phyloP scores from a whole-genome alignment of 2,888 invertebrate genomes.

The Gymnosoma rotundatum region DNA sequence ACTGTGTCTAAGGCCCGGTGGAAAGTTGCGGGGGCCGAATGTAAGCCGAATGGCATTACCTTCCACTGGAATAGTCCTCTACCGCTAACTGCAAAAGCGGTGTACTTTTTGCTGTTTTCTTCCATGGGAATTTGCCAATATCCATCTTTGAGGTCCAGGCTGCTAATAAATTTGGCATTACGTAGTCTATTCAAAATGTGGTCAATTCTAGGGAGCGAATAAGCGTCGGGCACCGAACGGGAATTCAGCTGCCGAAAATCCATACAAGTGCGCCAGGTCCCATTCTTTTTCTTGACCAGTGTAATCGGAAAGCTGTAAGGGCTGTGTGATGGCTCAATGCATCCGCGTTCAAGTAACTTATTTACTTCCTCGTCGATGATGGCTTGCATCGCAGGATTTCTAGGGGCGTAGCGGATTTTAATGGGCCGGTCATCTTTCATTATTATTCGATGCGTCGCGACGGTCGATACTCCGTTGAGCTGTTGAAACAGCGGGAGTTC shows the following conservation, averaged over 20 bases:
- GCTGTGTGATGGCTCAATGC: no score
- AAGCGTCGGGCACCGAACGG: constrained; percentile 42
- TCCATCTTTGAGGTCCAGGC: background rate
- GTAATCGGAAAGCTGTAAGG: constrained; percentile 23
- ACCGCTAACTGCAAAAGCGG: constrained; percentile 48
- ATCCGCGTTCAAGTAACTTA: no score
- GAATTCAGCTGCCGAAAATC: constrained; percentile 53
- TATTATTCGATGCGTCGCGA: no score
- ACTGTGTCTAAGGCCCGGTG: constrained; percentile 43
- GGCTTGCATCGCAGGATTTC: no score
- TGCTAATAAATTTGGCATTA: no score
- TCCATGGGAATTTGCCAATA: constrained; percentile 18
- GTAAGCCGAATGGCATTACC: constrained; percentile 47
- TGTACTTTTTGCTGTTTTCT: constrained; percentile 27
- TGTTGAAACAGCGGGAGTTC: no score
- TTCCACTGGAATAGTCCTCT: constrained; percentile 41
- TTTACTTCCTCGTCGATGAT: no score
- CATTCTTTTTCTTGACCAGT: constrained; percentile 34
- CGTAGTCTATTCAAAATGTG: no score
- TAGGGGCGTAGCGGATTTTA: no score
- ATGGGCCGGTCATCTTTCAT: no score
- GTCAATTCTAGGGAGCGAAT: background rate
- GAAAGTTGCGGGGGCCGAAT: constrained; percentile 51
- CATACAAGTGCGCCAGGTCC: constrained; percentile 49
- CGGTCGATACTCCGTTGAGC: no score